Base-by-base conservation (phyloP, 2,113 vertebrate species). In the Microtus montanus region DNA sequence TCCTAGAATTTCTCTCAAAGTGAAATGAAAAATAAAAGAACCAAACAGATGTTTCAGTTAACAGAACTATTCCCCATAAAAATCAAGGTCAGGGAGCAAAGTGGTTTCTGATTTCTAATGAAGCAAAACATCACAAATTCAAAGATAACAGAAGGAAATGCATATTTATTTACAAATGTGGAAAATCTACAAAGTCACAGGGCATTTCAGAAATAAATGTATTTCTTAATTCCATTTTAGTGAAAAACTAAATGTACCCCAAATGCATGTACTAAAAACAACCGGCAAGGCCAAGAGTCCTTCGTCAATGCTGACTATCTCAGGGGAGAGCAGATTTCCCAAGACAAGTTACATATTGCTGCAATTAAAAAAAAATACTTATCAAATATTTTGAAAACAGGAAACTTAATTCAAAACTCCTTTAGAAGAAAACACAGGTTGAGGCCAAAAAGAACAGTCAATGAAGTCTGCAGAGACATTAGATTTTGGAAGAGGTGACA, bases 401-500 rank as follows among this genome's bases (percentile, higher is more conserved):
- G 89, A 92, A 92, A 54, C 24, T 24, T 63, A 89, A 87, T 54
- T 89, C 84, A 84, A 90, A 97, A 83, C 24, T 78, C 20, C 83
- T 87, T 33, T 44, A 90, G 64, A 63, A 52, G 64, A 92, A 95
- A 91, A 85, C 54, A 54, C 6, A 87, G 74, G 47, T 83, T 35
- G 52, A 73, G 41, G 90, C 35, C 66, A 92, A 58, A 86, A 63
- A 7, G 35, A 64, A 70, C 54, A 68, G 75, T 52, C 77, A 89
- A 93, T 82, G 64, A 38, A 80, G 49, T 88, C 74, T 33, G 9
- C 68, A 77, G 88, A 38, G 64, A 54, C 38, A 87, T 49, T 35
- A 61, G 41, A 33, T 73, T 91, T 90, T 85, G 52, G 58, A 96
- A 86, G 68, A 94, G 44, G 74, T 12, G 63, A 74, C 28, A 52